These are phyloP conservation scores for Ochotona curzoniae DNA, from an alignment of 2,113 vertebrate species.

Conservation along the genomic window DNA sequence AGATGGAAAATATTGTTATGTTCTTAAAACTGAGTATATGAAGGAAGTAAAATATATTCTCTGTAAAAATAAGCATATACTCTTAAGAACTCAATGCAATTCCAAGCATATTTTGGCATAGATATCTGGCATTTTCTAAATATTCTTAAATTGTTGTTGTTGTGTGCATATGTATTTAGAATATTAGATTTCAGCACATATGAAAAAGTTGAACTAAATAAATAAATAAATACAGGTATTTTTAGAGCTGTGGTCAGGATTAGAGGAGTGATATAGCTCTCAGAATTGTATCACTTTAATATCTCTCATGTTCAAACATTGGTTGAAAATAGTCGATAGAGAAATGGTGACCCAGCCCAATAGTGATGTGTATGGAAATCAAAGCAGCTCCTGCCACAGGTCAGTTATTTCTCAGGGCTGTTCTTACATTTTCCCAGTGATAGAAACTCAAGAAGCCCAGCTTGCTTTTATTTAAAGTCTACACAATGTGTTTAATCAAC, in stretches of 20 bases:
- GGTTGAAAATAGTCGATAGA: neutral
- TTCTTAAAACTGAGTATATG: too few species aligned
- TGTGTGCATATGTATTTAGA: too few species aligned
- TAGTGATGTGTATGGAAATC: neutral
- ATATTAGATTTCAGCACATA: too few species aligned
- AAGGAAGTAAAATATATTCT: too few species aligned
- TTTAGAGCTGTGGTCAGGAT: neutral
- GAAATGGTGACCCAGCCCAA: neutral
- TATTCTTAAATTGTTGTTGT: too few species aligned
- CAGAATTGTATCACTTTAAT: neutral
- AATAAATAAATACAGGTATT: neutral
- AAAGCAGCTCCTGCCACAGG: neutral
- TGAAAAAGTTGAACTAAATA: too few species aligned
- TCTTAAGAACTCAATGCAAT: too few species aligned
- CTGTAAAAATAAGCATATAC: too few species aligned
- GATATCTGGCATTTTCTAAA: too few species aligned
- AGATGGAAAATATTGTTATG: too few species aligned
- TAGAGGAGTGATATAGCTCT: neutral
- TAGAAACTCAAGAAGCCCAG: neutral
- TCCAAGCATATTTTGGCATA: neutral
- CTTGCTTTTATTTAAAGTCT: neutral
- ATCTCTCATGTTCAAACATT: neutral
- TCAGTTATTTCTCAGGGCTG: neutral
- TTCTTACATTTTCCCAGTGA: neutral
- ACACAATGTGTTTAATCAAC: neutral